phyloP scores from a whole-genome alignment of 2,797 vertebrate species.

The Xenentodon cancila region DNA sequence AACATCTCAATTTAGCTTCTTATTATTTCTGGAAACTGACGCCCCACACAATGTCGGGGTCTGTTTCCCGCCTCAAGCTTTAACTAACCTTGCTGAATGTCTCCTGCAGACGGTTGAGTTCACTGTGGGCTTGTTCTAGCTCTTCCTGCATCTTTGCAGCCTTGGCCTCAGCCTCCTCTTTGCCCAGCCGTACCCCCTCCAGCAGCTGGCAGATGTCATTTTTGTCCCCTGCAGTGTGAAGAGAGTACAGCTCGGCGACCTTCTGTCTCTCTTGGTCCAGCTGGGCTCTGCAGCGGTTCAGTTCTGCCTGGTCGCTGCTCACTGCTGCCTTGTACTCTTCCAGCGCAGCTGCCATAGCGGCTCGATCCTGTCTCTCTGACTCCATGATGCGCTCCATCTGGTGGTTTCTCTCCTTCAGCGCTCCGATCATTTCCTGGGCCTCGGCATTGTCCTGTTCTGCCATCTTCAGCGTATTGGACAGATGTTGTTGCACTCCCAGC shows the following conservation, averaged over 20 bases:
- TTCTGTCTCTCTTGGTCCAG: slow-evolving; percentile 95
- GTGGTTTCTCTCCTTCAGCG: slow-evolving; percentile 94
- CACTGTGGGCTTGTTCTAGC: slow-evolving; percentile 86
- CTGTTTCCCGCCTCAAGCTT: neutral
- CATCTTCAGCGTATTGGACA: slow-evolving; percentile 97
- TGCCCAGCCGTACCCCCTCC: slow-evolving; percentile 90
- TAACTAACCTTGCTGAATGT: slow-evolving; percentile 88
- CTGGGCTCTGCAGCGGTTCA: slow-evolving; percentile 89
- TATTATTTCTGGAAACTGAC: neutral
- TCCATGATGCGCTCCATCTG: slow-evolving; percentile 95
- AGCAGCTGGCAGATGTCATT: slow-evolving; percentile 93
- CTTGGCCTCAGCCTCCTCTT: slow-evolving; percentile 92
- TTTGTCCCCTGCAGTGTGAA: slow-evolving; percentile 92
- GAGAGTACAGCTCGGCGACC: slow-evolving; percentile 92
- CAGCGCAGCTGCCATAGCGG: slow-evolving; percentile 82
- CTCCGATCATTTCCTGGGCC: slow-evolving; percentile 93
- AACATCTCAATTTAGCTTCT: slow-evolving; percentile 15
- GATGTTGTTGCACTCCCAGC: slow-evolving; percentile 94
- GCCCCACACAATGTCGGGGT: neutral
- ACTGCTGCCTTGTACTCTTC: slow-evolving; percentile 91
- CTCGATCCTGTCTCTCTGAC: slow-evolving; percentile 89
- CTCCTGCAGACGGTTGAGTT: slow-evolving; percentile 89
- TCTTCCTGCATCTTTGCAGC: slow-evolving; percentile 89
- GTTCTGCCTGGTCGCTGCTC: slow-evolving; percentile 89
- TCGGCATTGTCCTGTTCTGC: slow-evolving; percentile 98